phyloP scores from a whole-genome alignment of 2,113 vertebrate genomes.

The Eubucco bourcierii region DNA sequence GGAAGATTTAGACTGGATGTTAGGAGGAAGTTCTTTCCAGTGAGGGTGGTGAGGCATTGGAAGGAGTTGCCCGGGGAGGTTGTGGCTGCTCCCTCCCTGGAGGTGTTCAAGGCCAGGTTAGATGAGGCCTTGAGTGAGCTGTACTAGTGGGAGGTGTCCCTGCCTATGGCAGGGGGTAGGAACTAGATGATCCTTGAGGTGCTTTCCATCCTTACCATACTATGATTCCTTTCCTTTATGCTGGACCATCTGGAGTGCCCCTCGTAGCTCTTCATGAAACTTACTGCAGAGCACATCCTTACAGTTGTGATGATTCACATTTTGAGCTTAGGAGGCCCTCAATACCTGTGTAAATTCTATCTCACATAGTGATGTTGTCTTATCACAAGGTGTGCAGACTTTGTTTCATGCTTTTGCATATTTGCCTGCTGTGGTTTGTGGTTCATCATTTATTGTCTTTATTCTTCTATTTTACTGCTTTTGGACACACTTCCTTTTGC shows the following conservation, averaged over 20 bases:
- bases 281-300: neutral
- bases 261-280: neutral
- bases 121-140: too few species aligned
- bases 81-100: too few species aligned
- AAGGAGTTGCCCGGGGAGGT: too few species aligned
- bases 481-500: slow-evolving; percentile 34
- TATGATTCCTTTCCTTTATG: neutral
- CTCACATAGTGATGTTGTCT: neutral
- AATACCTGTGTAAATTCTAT: neutral
- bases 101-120: too few species aligned
- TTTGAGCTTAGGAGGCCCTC: neutral
- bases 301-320: neutral
- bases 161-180: too few species aligned
- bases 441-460: slow-evolving; percentile 40
- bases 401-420: slow-evolving; percentile 30
- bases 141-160: too few species aligned
- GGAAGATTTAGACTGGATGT: too few species aligned
- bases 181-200: too few species aligned
- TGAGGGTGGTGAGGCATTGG: too few species aligned
- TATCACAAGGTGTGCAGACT: neutral
- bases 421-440: slow-evolving; percentile 42
- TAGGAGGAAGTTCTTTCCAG: too few species aligned
- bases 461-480: slow-evolving; percentile 51
- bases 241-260: neutral
- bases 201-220: too few species aligned